phyloP scores from a whole-genome alignment of 2,888 invertebrate species.

The Leucania comma region DNA sequence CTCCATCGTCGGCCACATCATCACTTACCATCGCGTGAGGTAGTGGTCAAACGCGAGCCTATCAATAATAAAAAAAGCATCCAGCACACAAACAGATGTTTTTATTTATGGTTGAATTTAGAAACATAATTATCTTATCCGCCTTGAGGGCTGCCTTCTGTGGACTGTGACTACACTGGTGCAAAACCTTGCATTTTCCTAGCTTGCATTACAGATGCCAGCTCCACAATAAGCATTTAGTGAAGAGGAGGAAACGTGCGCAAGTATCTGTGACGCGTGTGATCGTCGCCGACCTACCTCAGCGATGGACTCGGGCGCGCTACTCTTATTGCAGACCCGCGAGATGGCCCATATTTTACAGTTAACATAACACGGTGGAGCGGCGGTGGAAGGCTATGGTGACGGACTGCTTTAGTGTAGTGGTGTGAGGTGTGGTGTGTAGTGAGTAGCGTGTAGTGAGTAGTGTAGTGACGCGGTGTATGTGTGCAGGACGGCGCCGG shows the following conservation, averaged over 20 bases:
- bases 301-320: not conserved
- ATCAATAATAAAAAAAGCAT: too few relatives aligned
- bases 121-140: not conserved
- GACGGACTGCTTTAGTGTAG: conserved; percentile 61
- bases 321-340: too few relatives aligned
- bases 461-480: conserved; percentile 66
- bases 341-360: not conserved
- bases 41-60: too few relatives aligned
- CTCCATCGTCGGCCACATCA: too few relatives aligned
- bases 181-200: not conserved
- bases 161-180: too few relatives aligned
- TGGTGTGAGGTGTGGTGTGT: conserved; percentile 61
- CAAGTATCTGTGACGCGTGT: not conserved
- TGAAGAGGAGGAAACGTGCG: conserved; percentile 7
- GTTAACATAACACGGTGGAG: conserved; percentile 32
- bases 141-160: not conserved
- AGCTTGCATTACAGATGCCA: not conserved
- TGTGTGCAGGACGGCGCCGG: conserved; percentile 81
- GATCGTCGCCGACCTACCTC: not conserved
- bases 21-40: too few relatives aligned
- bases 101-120: not conserved
- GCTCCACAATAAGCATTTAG: not conserved
- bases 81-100: too few relatives aligned
- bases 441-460: conserved; percentile 56
- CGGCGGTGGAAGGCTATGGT: conserved; percentile 61